Base-by-base conservation (phyloP, 1,140 invertebrate genomes). In the Acromyrmex echinatior region DNA sequence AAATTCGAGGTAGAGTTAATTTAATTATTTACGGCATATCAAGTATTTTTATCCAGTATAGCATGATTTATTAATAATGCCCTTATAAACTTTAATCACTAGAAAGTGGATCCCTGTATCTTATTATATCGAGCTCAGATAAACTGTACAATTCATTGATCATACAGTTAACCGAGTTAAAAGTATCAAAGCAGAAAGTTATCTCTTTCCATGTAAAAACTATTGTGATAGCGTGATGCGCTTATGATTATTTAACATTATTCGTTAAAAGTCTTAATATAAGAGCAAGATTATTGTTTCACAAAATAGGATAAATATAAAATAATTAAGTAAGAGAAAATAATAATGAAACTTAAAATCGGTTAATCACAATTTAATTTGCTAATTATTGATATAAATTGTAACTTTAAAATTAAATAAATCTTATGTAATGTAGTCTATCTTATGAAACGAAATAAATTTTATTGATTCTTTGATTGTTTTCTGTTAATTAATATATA, bases 141-240 rank as follows among this genome's bases (percentile, higher is more conserved):
- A 60, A 74, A 82, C 45, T 73, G 18, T 62, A 74, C 56, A 84
- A 84, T 74, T 84, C 80, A 76, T 84, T 84, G 70, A 84, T 84
- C 80, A 84, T 56, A 51, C 21, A 28, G 31, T 68, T 80, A 80
- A 80, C 63, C 63, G 3, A 39, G 70, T 62, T 74, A 74, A 74
- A 74, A 73, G 39, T 60, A 74, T 82, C 58, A 73, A 82, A 62
- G 25, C 70, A n/a, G 21, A n/a, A 60, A 74, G 56, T 45, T 60
- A 39, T 2, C 60, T 73, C 6, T 0, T 74, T 51, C n/a, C 21
- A 74, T 51, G 39, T 45, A 10, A 31, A 74, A 62, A 74, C n/a
- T 63, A 25, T 39, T 49, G 9, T 16, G 18, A 56, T 12, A 14
- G 18, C 63, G 51, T 71, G 6, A 82, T 73, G 5, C 6, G 68